A percentile compares a stretch with the other conserved stretches of the same genome.
These are phyloP conservation scores for Lepidostoma basale DNA, from an alignment of 1,140 invertebrate species.

Conservation along the genomic window DNA sequence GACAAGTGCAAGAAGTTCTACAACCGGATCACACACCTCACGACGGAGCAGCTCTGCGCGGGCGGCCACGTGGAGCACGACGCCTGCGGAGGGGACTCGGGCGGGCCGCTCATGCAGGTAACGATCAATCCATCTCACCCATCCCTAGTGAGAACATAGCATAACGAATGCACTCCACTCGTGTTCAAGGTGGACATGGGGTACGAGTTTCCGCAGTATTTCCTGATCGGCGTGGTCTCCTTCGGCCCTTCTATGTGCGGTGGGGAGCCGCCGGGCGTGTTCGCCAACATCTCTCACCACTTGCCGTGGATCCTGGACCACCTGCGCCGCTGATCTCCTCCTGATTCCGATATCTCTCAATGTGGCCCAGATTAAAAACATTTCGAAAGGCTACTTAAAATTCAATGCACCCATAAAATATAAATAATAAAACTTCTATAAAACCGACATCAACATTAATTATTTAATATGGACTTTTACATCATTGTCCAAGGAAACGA, in stretches of 20 bases:
- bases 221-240: slow-evolving; percentile 68
- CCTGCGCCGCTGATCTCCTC: too few species aligned
- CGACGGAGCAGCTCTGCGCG: slow-evolving; percentile 62
- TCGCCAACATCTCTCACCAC: slow-evolving; percentile 67
- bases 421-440: too few species aligned
- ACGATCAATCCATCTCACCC: background rate
- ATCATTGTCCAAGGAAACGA: too few species aligned
- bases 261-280: slow-evolving; percentile 70
- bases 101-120: slow-evolving; percentile 64
- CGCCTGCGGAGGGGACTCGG: slow-evolving; percentile 68
- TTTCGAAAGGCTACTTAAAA: background rate
- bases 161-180: background rate
- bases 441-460: too few species aligned
- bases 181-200: slow-evolving; percentile 53
- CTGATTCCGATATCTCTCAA: slow-evolving; percentile 45
- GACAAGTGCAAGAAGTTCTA: slow-evolving; percentile 49
- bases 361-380: background rate
- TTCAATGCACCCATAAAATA: background rate
- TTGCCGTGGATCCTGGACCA: slow-evolving; percentile 68
- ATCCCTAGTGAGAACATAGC: background rate
- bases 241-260: slow-evolving; percentile 74
- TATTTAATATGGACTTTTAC: too few species aligned
- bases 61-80: slow-evolving; percentile 65
- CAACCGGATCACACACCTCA: slow-evolving; percentile 43
- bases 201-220: slow-evolving; percentile 56